Percentiles rank a stretch among this genome's conserved stretches.
These are phyloP conservation scores for Podarcis lilfordi DNA, from an alignment of 2,797 vertebrate species.

Conservation along the genomic window DNA sequence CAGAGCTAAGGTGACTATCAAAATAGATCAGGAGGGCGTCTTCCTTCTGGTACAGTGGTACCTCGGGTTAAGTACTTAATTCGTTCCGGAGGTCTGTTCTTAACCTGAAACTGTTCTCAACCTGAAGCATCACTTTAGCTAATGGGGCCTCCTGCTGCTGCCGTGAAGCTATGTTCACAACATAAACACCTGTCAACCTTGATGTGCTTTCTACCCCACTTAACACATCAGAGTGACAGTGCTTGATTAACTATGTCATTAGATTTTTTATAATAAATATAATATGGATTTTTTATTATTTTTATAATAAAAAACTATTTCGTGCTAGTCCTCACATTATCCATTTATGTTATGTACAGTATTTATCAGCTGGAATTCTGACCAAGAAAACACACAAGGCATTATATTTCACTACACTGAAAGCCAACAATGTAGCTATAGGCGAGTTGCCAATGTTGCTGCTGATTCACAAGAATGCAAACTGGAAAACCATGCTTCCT, in stretches of 20 bases:
- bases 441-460: background rate
- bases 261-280: slow-evolving; percentile 1
- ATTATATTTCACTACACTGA: background rate
- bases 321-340: background rate
- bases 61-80: no score
- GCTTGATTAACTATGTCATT: slow-evolving; percentile 33
- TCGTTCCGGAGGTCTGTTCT: no score
- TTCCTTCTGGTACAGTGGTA: background rate
- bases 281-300: background rate
- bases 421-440: background rate
- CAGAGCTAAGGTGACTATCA: background rate
- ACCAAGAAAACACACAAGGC: background rate
- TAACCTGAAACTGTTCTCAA: no score
- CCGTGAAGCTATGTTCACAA: background rate
- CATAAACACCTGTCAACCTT: slow-evolving; percentile 36
- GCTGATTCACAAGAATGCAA: background rate
- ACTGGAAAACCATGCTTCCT: no score
- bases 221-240: slow-evolving; percentile 43
- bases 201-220: slow-evolving; percentile 40
- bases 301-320: fast-evolving
- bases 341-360: fast-evolving
- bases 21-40: background rate
- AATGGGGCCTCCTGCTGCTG: no score
- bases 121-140: no score
- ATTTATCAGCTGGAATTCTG: background rate